A percentile compares a stretch with the other conserved stretches of the same genome.
phyloP scores from a whole-genome alignment of 2,113 vertebrate genomes.

The Odocoileus virginianus region DNA sequence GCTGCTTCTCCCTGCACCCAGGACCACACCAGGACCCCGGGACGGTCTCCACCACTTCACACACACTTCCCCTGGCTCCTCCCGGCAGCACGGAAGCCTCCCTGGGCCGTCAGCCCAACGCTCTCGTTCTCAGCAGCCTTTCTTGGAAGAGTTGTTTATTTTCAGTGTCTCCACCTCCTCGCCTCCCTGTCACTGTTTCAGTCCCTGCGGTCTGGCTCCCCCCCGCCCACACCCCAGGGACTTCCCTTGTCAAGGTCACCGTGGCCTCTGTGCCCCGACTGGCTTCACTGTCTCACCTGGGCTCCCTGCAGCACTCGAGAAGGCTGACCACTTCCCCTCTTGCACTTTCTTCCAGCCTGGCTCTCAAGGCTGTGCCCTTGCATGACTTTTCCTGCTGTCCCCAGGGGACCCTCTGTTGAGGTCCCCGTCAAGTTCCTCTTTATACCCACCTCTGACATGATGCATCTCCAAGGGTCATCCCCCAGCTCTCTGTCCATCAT shows the following conservation, averaged over 20 bases:
- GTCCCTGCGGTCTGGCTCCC: not conserved
- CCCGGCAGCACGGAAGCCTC: not conserved
- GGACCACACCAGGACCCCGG: not conserved
- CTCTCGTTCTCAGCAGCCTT: not conserved
- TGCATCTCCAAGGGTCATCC: not conserved
- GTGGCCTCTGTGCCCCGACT: not conserved
- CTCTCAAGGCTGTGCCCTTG: not conserved
- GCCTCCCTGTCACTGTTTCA: not conserved
- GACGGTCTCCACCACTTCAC: not conserved
- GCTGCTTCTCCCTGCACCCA: not conserved
- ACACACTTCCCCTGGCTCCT: not conserved
- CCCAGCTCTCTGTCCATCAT: not conserved
- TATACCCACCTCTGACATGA: not conserved
- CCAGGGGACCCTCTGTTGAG: not conserved
- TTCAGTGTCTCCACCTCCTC: not conserved
- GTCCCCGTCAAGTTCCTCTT: not conserved
- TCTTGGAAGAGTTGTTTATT: not conserved
- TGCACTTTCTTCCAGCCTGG: not conserved
- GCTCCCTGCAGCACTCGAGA: not conserved
- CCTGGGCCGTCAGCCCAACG: accelerated
- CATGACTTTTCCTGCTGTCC: not conserved
- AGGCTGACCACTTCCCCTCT: slow-evolving; percentile 37
- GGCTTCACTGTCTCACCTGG: not conserved
- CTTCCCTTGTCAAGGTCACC: not conserved
- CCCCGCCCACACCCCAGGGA: not conserved